Evolutionary conservation across 2,113 vertebrate species (phyloP).

Genomic region (Vulpes ferrilata): DNA sequence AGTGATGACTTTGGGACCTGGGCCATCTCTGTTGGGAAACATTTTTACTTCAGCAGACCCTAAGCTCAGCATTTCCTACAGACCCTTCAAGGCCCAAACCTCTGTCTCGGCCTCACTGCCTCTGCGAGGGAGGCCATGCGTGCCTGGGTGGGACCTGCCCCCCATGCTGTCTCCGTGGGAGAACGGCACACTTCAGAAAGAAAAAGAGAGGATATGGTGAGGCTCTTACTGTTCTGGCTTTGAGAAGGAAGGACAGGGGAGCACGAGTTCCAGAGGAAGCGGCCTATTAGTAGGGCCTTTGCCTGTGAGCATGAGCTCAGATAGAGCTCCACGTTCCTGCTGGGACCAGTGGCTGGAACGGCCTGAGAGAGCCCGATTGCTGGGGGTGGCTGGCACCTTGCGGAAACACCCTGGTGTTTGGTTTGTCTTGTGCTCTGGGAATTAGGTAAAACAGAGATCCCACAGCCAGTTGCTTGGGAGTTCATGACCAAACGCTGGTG

Average conservation of each 20-base stretch:
- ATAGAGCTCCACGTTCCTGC: not conserved
- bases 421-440: not conserved
- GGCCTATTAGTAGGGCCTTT: fast-evolving
- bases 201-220: not conserved
- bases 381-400: not conserved
- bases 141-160: not conserved
- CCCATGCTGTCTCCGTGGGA: not conserved
- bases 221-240: not conserved
- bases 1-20: not conserved
- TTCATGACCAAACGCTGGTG: not conserved
- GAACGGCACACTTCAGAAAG: not conserved
- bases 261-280: not conserved
- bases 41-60: not conserved
- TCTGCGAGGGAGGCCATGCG: not conserved
- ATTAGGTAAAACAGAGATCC: not conserved
- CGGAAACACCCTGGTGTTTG: not conserved
- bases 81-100: too few relatives aligned
- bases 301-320: not conserved
- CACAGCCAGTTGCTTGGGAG: not conserved
- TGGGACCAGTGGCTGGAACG: too few relatives aligned
- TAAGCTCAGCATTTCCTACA: fast-evolving
- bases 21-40: not conserved
- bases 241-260: not conserved
- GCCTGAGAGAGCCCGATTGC: not conserved
- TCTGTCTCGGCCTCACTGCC: not conserved